Evolutionary conservation across 2,113 vertebrate genomes (phyloP).

Genomic region (Myanophis thanlyinensis): DNA sequence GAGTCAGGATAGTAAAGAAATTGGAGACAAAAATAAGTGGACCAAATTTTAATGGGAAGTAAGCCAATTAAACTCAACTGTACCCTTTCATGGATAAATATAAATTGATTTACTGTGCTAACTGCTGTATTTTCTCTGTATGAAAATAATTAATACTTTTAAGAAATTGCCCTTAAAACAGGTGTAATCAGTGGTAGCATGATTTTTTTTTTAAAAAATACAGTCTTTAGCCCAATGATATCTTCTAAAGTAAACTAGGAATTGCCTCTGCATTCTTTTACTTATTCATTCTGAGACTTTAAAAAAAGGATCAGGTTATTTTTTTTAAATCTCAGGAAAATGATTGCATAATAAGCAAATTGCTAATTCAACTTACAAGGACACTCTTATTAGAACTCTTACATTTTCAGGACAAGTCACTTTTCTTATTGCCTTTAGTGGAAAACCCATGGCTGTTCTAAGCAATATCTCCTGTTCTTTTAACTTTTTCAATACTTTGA

Average conservation of each 20-base stretch:
- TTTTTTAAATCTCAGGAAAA: background rate
- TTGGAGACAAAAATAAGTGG: background rate
- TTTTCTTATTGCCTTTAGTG: background rate
- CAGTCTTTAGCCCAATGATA: background rate
- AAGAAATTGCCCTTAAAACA: background rate
- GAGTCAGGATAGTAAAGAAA: background rate
- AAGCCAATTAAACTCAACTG: background rate
- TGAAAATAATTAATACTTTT: background rate
- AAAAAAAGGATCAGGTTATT: background rate
- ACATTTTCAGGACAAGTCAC: background rate
- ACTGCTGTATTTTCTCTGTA: background rate
- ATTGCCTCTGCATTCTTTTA: background rate
- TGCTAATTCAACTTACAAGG: background rate
- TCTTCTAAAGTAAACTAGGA: background rate
- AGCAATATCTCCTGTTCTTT: background rate
- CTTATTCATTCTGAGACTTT: background rate
- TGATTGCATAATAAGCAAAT: background rate
- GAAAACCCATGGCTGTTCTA: background rate
- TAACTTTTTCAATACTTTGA: background rate
- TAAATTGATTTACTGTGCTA: background rate
- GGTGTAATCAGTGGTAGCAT: background rate
- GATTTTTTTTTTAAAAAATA: background rate
- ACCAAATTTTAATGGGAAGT: background rate
- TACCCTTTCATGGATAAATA: background rate
- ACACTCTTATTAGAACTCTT: background rate